Evolutionary conservation across 2,888 invertebrate species (phyloP), one percentile per base, ranked within the genome.

Genomic region (Polymixis flavicincta): DNA sequence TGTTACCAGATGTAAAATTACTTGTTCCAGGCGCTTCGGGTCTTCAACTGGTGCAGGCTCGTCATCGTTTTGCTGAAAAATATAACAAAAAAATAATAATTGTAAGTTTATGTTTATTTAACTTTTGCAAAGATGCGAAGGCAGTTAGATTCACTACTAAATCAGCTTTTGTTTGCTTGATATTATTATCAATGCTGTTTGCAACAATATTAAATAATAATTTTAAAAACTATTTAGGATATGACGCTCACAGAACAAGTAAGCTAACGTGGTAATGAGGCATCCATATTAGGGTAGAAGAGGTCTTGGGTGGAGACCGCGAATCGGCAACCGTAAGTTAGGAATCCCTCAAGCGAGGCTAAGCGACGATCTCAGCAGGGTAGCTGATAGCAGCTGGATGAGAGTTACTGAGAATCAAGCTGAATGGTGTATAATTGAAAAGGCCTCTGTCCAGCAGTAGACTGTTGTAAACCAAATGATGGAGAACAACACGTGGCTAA

Each of bases 1-100:
- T 0, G 92, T 94, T 1, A 96, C 94, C 32, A 98, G 93, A 85
- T 97, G 97, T 22, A 97, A 95, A 66, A 98, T 97, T 0, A 97
- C 98, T 86, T 97, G 97, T 87, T 98, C 97, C 45, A 98, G 90
- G 80, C 97, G 90, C 54, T 88, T 93, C 0, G 98, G 98, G 93
- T 98, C 97, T 90, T 98, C 98, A 0, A 98, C 97, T 1, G 96
- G 85, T 0, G 96, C 75, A 0, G 78, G 57, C 69, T 89, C 83
- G 28, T 88, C 89, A 19, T 90, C 89, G n/a, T 74, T 83, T 7
- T 57, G 54, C 92, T 92, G 89, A 48, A 90, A 89, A 65, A 50
- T 77, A 63, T 5, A 74, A 83, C 19, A 69, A 52, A 25, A 28
- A 54, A 0, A 66, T 8, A 25, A 28, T 50, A 0, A 66, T 8